Evolutionary conservation across 2,113 vertebrate genomes (phyloP).

Genomic region (Piprites chloris): DNA sequence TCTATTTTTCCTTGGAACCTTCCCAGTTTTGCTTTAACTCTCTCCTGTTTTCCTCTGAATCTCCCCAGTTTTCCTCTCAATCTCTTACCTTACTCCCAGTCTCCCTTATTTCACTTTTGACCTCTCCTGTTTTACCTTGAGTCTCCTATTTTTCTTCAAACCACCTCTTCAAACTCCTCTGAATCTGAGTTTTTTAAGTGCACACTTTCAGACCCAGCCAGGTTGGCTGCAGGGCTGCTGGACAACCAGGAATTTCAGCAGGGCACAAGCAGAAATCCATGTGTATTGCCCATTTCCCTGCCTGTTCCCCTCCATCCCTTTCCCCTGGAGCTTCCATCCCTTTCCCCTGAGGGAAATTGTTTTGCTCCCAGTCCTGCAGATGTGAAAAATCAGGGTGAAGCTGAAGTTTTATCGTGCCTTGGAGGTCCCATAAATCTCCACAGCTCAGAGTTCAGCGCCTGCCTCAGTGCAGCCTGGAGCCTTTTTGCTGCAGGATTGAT

Average conservation of each 20-base stretch:
- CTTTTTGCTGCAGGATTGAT: neutral
- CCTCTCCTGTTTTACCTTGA: neutral
- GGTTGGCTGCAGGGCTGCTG: neutral
- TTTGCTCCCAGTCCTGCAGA: neutral
- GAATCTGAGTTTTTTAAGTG: fast-evolving
- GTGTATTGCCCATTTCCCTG: neutral
- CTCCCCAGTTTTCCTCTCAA: neutral
- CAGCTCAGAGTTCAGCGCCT: neutral
- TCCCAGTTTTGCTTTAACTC: neutral
- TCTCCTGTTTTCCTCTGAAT: neutral
- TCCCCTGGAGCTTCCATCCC: neutral
- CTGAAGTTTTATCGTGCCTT: neutral
- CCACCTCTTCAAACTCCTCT: too few species aligned
- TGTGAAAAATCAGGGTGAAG: neutral
- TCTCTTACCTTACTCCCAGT: too few species aligned
- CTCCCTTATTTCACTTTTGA: too few species aligned
- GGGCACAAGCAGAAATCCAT: neutral
- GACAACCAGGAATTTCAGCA: neutral
- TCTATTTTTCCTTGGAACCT: neutral
- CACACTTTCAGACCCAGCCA: neutral
- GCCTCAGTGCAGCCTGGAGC: neutral
- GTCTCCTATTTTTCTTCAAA: too few species aligned
- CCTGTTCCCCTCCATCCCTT: fast-evolving
- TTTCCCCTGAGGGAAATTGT: neutral
- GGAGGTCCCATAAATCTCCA: neutral